phyloP scores from a whole-genome alignment of 2,113 vertebrate species.

The Mustela lutreola region DNA sequence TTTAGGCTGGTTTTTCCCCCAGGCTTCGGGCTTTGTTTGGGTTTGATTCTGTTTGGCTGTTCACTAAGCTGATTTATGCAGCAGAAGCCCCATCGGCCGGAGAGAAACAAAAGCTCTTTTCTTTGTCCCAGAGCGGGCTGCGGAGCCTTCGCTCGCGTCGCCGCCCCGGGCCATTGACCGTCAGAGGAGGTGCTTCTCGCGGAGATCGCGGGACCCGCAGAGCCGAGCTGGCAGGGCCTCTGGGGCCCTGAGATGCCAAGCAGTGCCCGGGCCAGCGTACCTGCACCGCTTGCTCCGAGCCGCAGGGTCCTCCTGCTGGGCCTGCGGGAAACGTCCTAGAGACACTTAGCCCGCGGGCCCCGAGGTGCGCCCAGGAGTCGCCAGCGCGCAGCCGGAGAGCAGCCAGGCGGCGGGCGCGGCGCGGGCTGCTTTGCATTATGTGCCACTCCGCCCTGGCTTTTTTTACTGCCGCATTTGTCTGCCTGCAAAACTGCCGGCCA shows the following conservation, averaged over 20 bases:
- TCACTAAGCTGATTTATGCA: slow-evolving; percentile 83
- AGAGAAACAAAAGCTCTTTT: slow-evolving; percentile 84
- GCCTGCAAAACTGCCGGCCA: slow-evolving; percentile 84
- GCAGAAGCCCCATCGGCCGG: slow-evolving; percentile 76
- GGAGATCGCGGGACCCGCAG: neutral
- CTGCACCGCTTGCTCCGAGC: slow-evolving; percentile 49
- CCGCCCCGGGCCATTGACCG: slow-evolving; percentile 52
- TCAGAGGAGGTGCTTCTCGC: slow-evolving; percentile 60
- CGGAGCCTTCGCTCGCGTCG: slow-evolving; percentile 42
- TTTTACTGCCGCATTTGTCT: slow-evolving; percentile 81
- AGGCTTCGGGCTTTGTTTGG: slow-evolving; percentile 78
- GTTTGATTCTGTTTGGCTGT: slow-evolving; percentile 81
- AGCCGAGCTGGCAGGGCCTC: slow-evolving; percentile 66
- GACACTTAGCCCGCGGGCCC: slow-evolving; percentile 49
- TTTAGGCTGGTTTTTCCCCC: slow-evolving; percentile 75
- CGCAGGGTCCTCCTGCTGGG: slow-evolving; percentile 26
- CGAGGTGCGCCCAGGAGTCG: slow-evolving; percentile 69
- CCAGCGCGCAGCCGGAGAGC: slow-evolving; percentile 46
- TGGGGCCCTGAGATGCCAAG: slow-evolving; percentile 82
- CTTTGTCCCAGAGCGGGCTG: slow-evolving; percentile 80
- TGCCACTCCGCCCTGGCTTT: slow-evolving; percentile 85
- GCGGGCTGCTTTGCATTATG: slow-evolving; percentile 83
- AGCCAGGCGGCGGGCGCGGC: slow-evolving; percentile 59
- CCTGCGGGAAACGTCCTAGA: slow-evolving; percentile 50
- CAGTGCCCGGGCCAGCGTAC: slow-evolving; percentile 47